Evolutionary conservation across 1,140 invertebrate species (phyloP).

Genomic region (Cataglyphis hispanica): DNA sequence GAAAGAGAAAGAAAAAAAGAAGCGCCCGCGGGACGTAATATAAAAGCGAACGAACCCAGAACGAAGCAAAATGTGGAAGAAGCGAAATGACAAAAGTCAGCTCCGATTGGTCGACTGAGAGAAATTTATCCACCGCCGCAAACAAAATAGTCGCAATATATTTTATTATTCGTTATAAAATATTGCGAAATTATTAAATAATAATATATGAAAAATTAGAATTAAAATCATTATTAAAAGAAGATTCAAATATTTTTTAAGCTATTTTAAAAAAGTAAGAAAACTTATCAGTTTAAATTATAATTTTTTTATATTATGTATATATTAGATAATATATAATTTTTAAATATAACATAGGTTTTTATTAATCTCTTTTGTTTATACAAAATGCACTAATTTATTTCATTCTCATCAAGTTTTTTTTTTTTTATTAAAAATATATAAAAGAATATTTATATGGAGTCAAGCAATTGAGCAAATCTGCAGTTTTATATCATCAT

Average conservation of each 20-base stretch:
- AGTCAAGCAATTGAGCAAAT: background rate
- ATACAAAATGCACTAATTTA: no score
- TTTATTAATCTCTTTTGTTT: no score
- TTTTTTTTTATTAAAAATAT: background rate
- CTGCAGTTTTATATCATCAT: background rate
- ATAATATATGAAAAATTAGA: no score
- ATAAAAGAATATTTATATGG: background rate
- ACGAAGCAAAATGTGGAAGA: slow-evolving; percentile 27
- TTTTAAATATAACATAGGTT: no score
- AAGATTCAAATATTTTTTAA: no score
- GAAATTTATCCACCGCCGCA: slow-evolving; percentile 29
- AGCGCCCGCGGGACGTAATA: background rate
- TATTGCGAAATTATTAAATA: background rate
- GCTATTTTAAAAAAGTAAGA: no score
- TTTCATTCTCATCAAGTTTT: background rate
- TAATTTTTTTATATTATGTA: no score
- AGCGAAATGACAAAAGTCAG: slow-evolving; percentile 23
- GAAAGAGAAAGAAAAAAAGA: slow-evolving; percentile 51
- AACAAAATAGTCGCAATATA: background rate
- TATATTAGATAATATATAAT: no score
- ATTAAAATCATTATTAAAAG: no score
- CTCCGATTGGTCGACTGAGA: background rate
- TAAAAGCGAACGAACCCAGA: slow-evolving; percentile 53
- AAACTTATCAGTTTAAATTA: no score
- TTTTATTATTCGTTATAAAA: background rate